phyloP scores from a whole-genome alignment of 2,797 vertebrate species.

The Peromyscus melanophrys region DNA sequence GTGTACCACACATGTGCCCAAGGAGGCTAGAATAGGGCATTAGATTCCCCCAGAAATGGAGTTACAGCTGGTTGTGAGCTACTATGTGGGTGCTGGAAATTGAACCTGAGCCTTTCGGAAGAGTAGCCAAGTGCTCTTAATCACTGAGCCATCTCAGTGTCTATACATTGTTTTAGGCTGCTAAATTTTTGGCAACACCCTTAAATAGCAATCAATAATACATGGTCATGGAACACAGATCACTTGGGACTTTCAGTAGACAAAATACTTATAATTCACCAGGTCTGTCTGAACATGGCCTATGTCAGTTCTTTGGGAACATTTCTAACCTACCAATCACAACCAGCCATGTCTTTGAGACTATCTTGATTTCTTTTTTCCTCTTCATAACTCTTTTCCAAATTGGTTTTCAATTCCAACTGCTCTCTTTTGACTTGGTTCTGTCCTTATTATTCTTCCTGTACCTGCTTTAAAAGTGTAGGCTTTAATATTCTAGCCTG shows the following conservation, averaged over 20 bases:
- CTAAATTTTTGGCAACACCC: neutral
- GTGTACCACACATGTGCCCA: neutral
- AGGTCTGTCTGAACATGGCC: slow-evolving; percentile 42
- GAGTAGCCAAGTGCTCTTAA: neutral
- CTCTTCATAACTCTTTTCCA: neutral
- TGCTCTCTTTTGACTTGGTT: neutral
- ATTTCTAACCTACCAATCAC: neutral
- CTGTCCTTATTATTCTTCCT: slow-evolving; percentile 5
- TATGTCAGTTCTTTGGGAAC: slow-evolving; percentile 9
- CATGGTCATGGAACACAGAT: neutral
- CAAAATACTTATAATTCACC: neutral
- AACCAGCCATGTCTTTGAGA: neutral
- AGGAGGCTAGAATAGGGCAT: neutral
- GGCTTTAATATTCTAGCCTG: slow-evolving; percentile 4
- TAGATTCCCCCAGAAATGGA: neutral
- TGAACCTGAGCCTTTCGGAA: neutral
- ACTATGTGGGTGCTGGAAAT: neutral
- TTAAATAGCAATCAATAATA: slow-evolving; percentile 7
- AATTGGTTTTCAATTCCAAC: neutral
- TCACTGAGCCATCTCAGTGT: neutral
- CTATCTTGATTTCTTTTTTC: neutral
- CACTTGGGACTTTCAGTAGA: slow-evolving; percentile 19
- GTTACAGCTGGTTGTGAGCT: neutral
- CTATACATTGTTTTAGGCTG: neutral
- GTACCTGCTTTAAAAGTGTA: neutral